Conservation (phyloP, 2,888 invertebrate genomes). For the Anticlea derivata region DNA sequence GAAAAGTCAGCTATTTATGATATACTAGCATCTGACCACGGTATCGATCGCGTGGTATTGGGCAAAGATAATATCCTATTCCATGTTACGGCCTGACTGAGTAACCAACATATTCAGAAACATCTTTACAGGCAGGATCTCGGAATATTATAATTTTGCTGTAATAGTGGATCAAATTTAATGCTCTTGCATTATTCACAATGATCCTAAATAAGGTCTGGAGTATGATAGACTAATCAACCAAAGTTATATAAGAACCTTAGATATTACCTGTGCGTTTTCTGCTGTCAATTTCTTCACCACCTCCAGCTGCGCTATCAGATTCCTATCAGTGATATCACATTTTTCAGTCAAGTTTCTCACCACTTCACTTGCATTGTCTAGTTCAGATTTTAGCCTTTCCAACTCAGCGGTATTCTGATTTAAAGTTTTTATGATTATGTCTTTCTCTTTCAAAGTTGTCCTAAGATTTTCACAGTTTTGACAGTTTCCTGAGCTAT, state of each 20-base stretch:
- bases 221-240: background rate
- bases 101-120: too few relatives aligned
- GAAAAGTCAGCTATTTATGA: too few relatives aligned
- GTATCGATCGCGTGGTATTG: too few relatives aligned
- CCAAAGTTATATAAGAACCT: background rate
- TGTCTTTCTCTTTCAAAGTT: conserved; percentile 68
- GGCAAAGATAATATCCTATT: too few relatives aligned
- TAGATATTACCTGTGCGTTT: conserved; percentile 71
- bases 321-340: conserved; percentile 86
- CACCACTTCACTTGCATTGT: conserved; percentile 83
- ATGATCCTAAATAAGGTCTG: too few relatives aligned
- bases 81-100: too few relatives aligned
- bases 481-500: conserved; percentile 46
- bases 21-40: too few relatives aligned
- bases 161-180: too few relatives aligned
- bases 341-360: conserved; percentile 87
- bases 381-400: conserved; percentile 70
- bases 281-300: conserved; percentile 86
- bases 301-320: conserved; percentile 87
- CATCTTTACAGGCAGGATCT: too few relatives aligned
- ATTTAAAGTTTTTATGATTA: conserved; percentile 62
- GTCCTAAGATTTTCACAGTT: conserved; percentile 59
- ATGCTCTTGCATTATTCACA: too few relatives aligned
- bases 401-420: conserved; percentile 55
- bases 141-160: too few relatives aligned